Base-by-base conservation (phyloP, 2,888 invertebrate genomes). In the Formica aserva region DNA sequence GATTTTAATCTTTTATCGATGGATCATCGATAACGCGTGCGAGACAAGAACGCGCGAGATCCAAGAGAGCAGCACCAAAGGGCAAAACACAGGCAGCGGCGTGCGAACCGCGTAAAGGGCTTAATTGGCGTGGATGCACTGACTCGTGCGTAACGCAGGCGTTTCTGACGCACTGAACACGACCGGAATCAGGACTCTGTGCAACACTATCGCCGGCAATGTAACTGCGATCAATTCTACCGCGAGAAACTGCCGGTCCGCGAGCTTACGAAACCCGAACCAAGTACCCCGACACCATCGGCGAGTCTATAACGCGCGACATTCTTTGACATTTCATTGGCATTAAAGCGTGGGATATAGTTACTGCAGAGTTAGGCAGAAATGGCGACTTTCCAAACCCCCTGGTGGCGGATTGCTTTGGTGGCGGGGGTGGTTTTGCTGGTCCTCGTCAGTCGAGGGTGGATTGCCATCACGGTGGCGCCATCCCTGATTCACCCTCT, bases 311-410 rank as follows among this genome's bases (percentile, higher is more conserved):
- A 89, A 89, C 89, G 91, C 91, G 88, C 90, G 92, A 88, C 89
- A 91, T 91, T 90, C 89, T 88, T 92, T 90, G 93, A 93, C 93
- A 93, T 94, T 91, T 92, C 92, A 92, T 93, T 92, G 92, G 91
- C 91, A 93, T 93, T 91, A 90, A 60, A 90, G 89, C 87, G 90
- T 88, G 71, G 86, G 82, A 85, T 90, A 88, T 89, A 91, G 89
- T 90, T 89, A 93, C 91, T 92, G 92, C 89, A 89, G 92, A 90
- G 92, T 92, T 92, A 90, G 92, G 91, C 91, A 92, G 93, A 93
- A 93, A 94, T 94, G 94, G 94, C 94, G 93, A 92, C 92, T 89
- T 91, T 91, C 91, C 91, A 89, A 93, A 92, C 88, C 89, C 89
- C 91, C 88, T 90, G 89, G 86, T 89, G 88, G 88, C 87, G 87